phyloP scores from a whole-genome alignment of 2,113 vertebrate genomes.

The Hyaena hyaena region DNA sequence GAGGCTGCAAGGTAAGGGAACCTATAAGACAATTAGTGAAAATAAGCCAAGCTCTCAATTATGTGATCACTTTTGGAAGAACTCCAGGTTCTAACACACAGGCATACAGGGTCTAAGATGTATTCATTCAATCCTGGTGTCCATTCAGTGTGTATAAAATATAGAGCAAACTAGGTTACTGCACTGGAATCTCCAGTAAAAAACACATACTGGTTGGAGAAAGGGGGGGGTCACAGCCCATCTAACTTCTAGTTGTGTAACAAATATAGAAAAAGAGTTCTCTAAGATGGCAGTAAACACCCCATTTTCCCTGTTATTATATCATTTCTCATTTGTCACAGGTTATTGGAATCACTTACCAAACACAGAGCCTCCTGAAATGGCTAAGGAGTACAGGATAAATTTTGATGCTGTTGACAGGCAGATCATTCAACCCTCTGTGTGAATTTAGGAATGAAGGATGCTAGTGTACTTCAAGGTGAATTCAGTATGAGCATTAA shows the following conservation, averaged over 20 bases:
- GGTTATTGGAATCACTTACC: not conserved
- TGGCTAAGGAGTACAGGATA: not conserved
- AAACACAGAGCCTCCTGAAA: not conserved
- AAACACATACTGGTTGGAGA: not conserved
- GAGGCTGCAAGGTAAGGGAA: not conserved
- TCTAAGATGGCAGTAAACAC: not conserved
- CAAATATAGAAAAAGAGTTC: not conserved
- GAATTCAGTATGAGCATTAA: not conserved
- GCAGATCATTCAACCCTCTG: rapidly evolving
- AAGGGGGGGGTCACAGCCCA: not conserved
- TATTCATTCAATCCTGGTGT: not conserved
- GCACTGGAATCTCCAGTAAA: not conserved
- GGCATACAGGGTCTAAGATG: not conserved
- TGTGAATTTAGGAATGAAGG: not conserved
- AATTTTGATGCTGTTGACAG: not conserved
- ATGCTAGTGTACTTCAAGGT: not conserved
- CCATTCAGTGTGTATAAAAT: not conserved
- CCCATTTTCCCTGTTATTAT: not conserved
- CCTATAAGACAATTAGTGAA: not conserved
- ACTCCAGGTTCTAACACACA: not conserved
- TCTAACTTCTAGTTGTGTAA: not conserved
- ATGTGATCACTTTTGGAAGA: not conserved
- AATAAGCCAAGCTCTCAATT: not conserved
- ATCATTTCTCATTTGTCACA: not conserved
- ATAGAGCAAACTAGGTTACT: not conserved